Evolutionary conservation across 1,140 invertebrate species (phyloP), one percentile per base, ranked within the genome.

Genomic region (Leptinotarsa texana): DNA sequence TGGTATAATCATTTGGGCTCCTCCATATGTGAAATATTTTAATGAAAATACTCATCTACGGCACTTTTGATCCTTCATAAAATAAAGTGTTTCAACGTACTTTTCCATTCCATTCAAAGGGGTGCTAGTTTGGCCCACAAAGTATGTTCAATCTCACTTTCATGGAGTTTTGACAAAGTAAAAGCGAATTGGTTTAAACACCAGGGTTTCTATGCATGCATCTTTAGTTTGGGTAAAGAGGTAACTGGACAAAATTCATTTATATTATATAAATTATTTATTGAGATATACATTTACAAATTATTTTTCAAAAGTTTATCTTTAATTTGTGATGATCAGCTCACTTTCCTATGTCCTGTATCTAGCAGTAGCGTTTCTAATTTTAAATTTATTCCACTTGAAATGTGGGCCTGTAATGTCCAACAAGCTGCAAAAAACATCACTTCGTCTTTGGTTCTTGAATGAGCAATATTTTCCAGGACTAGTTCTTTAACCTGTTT

Each of bases 391-490:
- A 57, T 18, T 11, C 33, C 33, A n/a, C 51, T 57, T 57, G 51
- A 5, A 17, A 57, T 57, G n/a, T 57, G 51, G 15, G 51, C n/a
- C 51, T 57, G 51, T 42, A 57, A 18, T 15, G 51, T 57, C 51
- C 51, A 57, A 57, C 84, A 83, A 84, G 79, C 74, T 18, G 80
- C 82, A 61, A 79, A 75, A 79, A 84, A 84, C 80, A 84, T 81
- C 21, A 75, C 78, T 75, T 85, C 82, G 72, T 80, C 71, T 63
- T 82, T 79, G 72, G 69, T 80, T 77, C 78, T 82, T n/a, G 79
- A 57, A 76, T 83, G 79, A 11, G 79, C 79, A 67, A 84, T 83
- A 79, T 85, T 83, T 77, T 84, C 82, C 33, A 82, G 72, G 66
- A 85, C 76, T 65, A 75, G 79, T 73, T 80, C 33, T 42, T 42